These are phyloP conservation scores for Trematomus bernacchii DNA, from an alignment of 2,797 vertebrate species.

Conservation along the genomic window DNA sequence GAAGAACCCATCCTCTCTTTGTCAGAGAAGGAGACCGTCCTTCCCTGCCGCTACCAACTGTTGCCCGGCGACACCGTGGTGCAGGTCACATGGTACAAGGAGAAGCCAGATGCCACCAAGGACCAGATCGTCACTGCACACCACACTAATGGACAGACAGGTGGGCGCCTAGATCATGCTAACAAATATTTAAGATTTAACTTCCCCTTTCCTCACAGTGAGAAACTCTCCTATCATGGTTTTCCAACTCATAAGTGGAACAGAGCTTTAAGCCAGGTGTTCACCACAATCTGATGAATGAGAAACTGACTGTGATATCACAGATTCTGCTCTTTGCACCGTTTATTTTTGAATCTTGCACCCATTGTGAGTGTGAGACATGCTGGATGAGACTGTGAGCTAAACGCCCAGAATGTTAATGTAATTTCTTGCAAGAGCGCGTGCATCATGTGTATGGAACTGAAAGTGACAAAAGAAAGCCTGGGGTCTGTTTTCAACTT, in stretches of 20 bases:
- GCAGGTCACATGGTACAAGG: slow-evolving; percentile 90
- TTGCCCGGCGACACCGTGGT: neutral
- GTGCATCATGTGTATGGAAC: neutral
- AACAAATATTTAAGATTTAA: neutral
- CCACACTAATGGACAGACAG: slow-evolving; percentile 60
- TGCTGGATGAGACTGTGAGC: neutral
- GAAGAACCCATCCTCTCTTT: slow-evolving; percentile 47
- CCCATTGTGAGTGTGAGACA: neutral
- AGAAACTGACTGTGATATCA: neutral
- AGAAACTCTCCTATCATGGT: neutral
- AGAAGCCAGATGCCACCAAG: slow-evolving; percentile 38
- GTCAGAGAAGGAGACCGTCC: slow-evolving; percentile 74
- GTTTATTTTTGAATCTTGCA: neutral
- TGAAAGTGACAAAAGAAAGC: slow-evolving; percentile 35
- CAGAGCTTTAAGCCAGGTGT: neutral
- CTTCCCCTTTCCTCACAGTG: slow-evolving; percentile 9
- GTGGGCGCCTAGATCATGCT: slow-evolving; percentile 47
- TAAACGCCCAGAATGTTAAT: neutral
- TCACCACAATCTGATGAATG: slow-evolving; percentile 15
- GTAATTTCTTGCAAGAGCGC: slow-evolving; percentile 4
- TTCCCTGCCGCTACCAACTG: slow-evolving; percentile 86
- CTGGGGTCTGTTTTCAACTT: slow-evolving; percentile 10
- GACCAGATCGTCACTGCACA: slow-evolving; percentile 81
- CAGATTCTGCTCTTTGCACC: neutral
- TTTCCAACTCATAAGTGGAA: neutral